These are phyloP conservation scores for Drosophila ambigua DNA, from an alignment of 1,140 invertebrate species.

Conservation along the genomic window DNA sequence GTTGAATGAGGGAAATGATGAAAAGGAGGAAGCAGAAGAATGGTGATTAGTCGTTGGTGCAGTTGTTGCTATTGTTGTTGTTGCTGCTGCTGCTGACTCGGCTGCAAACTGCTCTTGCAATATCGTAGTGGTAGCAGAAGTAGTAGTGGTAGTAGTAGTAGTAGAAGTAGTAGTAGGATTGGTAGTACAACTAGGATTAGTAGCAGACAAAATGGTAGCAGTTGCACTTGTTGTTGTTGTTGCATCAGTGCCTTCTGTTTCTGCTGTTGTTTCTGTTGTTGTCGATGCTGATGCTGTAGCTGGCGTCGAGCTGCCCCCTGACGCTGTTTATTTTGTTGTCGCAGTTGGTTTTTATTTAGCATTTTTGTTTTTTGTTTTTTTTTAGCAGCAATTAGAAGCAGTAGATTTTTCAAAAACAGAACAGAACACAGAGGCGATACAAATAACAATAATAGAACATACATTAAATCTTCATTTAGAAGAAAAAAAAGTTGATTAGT, in stretches of 20 bases:
- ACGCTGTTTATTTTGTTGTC: slow-evolving; percentile 38
- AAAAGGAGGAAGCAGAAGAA: slow-evolving; percentile 84
- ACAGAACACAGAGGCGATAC: slow-evolving; percentile 78
- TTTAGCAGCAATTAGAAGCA: slow-evolving; percentile 68
- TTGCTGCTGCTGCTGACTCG: slow-evolving; percentile 51
- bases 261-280: slow-evolving; percentile 33
- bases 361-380: slow-evolving; percentile 16
- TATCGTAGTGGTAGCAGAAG: slow-evolving; percentile 51
- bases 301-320: slow-evolving; percentile 37
- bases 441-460: slow-evolving; percentile 71
- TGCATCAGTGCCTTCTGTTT: slow-evolving; percentile 51
- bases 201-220: slow-evolving; percentile 53
- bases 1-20: slow-evolving; percentile 83
- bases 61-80: slow-evolving; percentile 43
- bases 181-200: slow-evolving; percentile 59
- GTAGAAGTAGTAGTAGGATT: slow-evolving; percentile 48
- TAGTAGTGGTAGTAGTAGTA: slow-evolving; percentile 54
- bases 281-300: slow-evolving; percentile 42
- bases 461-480: slow-evolving; percentile 54
- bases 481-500: slow-evolving; percentile 43
- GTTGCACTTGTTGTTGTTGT: slow-evolving; percentile 32
- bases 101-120: slow-evolving; percentile 63
- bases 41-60: slow-evolving; percentile 83
- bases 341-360: slow-evolving; percentile 46
- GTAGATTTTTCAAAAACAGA: slow-evolving; percentile 57